Conservation (phyloP, 2,113 vertebrate genomes). For the Myodes glareolus region DNA sequence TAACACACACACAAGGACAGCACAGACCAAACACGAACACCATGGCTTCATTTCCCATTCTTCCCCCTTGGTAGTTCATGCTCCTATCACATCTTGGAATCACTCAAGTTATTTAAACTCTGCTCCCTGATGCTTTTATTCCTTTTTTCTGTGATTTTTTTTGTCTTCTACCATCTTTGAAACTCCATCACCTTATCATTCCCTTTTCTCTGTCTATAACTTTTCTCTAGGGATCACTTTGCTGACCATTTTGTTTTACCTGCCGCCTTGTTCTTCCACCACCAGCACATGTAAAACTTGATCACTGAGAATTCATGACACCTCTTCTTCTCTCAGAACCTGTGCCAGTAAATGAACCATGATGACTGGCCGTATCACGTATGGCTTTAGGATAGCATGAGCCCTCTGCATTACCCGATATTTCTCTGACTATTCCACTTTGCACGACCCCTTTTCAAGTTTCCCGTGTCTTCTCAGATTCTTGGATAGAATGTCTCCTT, state of each 20-base stretch:
- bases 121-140: neutral
- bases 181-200: neutral
- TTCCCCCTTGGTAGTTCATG: neutral
- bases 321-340: neutral
- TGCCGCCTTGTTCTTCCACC: neutral
- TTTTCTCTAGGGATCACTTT: neutral
- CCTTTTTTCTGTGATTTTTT: neutral
- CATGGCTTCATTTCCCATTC: neutral
- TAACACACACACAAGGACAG: neutral
- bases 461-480: neutral
- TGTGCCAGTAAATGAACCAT: neutral
- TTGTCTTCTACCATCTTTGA: neutral
- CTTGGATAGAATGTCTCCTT: neutral
- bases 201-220: neutral
- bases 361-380: neutral
- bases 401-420: neutral
- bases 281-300: neutral
- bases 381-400: neutral
- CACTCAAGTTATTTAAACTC: neutral
- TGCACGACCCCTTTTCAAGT: neutral
- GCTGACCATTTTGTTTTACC: too few relatives aligned
- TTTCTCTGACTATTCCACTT: neutral
- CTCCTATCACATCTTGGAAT: neutral
- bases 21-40: neutral
- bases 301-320: neutral